These are phyloP conservation scores for Mesochorus sp. DNA, from an alignment of 2,888 invertebrate genomes.

Conservation along the genomic window DNA sequence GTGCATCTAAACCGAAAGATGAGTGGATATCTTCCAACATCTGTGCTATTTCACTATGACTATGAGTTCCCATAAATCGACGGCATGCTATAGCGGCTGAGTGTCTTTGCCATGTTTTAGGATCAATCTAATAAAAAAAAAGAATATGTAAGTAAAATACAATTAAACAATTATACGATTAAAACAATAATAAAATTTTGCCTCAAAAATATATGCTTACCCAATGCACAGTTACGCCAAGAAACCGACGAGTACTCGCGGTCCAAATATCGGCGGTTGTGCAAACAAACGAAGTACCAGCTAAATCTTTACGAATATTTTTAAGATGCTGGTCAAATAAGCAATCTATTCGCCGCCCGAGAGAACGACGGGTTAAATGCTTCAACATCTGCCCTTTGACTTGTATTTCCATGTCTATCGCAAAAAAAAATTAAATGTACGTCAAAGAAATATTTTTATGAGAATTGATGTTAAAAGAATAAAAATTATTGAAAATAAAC, in stretches of 20 bases:
- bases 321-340: background rate
- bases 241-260: constrained; percentile 37
- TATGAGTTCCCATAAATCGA: background rate
- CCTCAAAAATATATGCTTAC: constrained; percentile 14
- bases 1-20: background rate
- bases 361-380: constrained; percentile 3
- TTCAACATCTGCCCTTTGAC: no score
- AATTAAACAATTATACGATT: background rate
- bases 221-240: constrained; percentile 58
- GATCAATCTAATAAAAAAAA: background rate
- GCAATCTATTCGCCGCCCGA: background rate
- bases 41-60: background rate
- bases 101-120: background rate
- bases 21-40: background rate
- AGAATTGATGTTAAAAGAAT: background rate
- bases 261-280: constrained; percentile 56
- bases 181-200: background rate
- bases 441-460: background rate
- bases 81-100: constrained; percentile 10
- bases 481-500: background rate
- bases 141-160: background rate
- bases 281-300: constrained; percentile 38
- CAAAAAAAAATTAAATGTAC: no score
- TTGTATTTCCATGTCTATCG: no score
- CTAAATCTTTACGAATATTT: constrained; percentile 3